These are phyloP conservation scores for Muscicapa adusta DNA, from an alignment of 2,113 vertebrate genomes.

Conservation along the genomic window DNA sequence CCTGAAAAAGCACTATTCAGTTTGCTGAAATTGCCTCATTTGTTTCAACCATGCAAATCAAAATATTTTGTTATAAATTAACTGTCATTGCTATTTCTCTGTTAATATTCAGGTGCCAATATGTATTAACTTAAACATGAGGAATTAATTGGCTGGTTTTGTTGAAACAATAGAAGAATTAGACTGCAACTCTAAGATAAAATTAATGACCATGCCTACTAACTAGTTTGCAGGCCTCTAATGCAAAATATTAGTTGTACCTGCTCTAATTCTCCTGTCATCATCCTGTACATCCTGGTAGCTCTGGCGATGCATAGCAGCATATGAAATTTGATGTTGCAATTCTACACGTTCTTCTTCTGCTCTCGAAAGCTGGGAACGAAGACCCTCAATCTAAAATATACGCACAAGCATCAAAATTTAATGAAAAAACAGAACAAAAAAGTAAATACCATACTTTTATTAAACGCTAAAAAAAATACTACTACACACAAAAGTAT, in stretches of 20 bases:
- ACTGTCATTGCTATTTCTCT: not conserved
- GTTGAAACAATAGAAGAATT: not conserved
- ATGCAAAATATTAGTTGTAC: slow-evolving; percentile 20
- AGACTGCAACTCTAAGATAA: not conserved
- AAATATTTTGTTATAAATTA: not conserved
- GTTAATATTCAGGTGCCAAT: not conserved
- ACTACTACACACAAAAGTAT: not conserved
- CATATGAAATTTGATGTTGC: slow-evolving; percentile 73
- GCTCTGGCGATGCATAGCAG: slow-evolving; percentile 56
- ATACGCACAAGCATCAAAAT: not conserved
- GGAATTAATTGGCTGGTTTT: not conserved
- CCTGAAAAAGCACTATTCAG: not conserved
- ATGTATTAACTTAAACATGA: not conserved
- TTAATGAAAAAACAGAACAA: not conserved
- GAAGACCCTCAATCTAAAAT: slow-evolving; percentile 85
- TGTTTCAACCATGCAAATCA: not conserved
- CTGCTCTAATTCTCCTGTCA: slow-evolving; percentile 68
- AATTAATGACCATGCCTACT: not conserved
- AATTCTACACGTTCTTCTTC: slow-evolving; percentile 77
- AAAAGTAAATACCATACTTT: not conserved
- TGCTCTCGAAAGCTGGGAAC: slow-evolving; percentile 77
- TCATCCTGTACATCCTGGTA: slow-evolving; percentile 68
- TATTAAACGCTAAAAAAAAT: not conserved
- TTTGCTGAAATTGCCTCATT: not conserved
- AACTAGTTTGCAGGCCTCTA: not conserved